Evolutionary conservation across 2,113 vertebrate genomes (phyloP), one percentile per base, ranked within the genome.

Genomic region (Platysternon megacephalum): DNA sequence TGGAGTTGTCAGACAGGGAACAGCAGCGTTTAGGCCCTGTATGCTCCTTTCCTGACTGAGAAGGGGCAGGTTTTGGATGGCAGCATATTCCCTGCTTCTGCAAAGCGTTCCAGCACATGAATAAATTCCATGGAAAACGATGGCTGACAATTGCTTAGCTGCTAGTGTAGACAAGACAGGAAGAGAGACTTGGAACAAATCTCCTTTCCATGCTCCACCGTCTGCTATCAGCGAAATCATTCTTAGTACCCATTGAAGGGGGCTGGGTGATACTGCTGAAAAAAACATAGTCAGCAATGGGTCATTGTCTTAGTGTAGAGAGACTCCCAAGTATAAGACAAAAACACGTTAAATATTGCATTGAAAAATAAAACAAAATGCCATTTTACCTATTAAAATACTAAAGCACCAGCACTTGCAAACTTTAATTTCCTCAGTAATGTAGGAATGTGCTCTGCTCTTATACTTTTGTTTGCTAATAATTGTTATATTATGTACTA

Each of bases 401-500:
- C 58, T 58, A 91, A 79, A 84, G 65, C 81, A 55, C 93, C 94
- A 93, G 28, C 24, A 48, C 78, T 91, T 89, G 78, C 65, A n/a
- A 82, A 81, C 21, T 87, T 42, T 84, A 56, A 86, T 80, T 87
- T 94, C 35, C 88, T 19, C 87, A 8, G 28, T 58, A 56, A 65
- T 3, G 78, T 92, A 83, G 51, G 44, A 82, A 89, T 86, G 35
- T 22, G 49, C 11, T 52, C 86, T 91, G 86, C 29, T 83, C 56
- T 42, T 55, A 56, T 90, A 5, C 29, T 94, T 1, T 87, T 94
- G 21, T 35, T 87, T 89, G 94, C 90, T 91, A 56, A n/a, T 39
- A n/a, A 89, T 90, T 85, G 49, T 93, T 95, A 84, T 42, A 84
- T 95, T 95, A 72, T 48, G 51, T 79, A 11, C 89, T 95, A 79